Evolutionary conservation across 2,113 vertebrate genomes (phyloP).

Genomic region (Eublepharis macularius): DNA sequence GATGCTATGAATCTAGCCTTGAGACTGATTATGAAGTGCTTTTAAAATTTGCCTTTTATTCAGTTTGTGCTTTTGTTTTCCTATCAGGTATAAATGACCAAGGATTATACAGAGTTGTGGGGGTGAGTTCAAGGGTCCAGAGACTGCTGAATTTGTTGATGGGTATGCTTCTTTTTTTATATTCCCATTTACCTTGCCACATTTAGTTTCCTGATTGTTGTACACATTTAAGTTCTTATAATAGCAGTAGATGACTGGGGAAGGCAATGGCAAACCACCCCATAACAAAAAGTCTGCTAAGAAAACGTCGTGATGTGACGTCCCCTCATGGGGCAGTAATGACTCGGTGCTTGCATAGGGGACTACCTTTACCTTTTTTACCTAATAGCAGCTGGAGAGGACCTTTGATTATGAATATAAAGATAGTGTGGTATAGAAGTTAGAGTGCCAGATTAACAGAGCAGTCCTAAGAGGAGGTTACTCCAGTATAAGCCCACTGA

Average conservation of each 20-base stretch:
- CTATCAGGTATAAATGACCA: constrained; percentile 94
- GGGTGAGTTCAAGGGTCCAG: constrained; percentile 98
- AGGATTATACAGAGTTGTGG: constrained; percentile 97
- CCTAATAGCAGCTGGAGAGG: neutral
- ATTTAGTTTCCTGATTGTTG: constrained; percentile 36
- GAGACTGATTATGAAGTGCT: neutral
- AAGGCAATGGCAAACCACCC: too few relatives aligned
- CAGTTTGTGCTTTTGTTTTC: constrained; percentile 41
- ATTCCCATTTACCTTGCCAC: constrained; percentile 60
- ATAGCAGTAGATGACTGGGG: too few relatives aligned
- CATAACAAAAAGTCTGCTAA: too few relatives aligned
- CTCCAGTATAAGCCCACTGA: too few relatives aligned
- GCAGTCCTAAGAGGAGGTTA: too few relatives aligned
- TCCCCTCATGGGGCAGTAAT: too few relatives aligned
- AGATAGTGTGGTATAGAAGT: too few relatives aligned
- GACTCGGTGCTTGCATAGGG: too few relatives aligned
- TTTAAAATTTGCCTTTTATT: neutral
- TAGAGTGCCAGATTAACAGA: too few relatives aligned
- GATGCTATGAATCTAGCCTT: neutral
- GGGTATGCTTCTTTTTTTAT: constrained; percentile 86
- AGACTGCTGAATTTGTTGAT: constrained; percentile 95
- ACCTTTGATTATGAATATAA: neutral
- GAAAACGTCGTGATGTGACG: too few relatives aligned
- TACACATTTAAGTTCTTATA: constrained; percentile 30
- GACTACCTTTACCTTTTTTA: too few relatives aligned